Evolutionary conservation across 1,140 invertebrate genomes (phyloP).

Genomic region (Holcopasites calliopsidis): DNA sequence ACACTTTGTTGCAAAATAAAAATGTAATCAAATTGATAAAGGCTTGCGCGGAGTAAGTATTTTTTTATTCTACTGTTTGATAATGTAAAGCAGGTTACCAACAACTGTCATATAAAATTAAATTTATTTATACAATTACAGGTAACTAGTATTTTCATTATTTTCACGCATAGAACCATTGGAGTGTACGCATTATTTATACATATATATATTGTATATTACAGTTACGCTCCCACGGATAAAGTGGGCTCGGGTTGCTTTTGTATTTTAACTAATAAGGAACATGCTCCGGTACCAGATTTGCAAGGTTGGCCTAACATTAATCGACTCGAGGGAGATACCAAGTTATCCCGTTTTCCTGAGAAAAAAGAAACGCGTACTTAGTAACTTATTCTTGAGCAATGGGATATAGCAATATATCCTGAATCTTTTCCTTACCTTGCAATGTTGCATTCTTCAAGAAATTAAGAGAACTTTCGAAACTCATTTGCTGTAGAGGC

Average conservation of each 20-base stretch:
- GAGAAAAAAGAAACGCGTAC: conserved; percentile 61
- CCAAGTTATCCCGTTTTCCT: conserved; percentile 87
- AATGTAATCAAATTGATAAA: conserved; percentile 49
- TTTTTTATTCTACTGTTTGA: background rate
- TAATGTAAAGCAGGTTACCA: background rate
- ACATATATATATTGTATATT: no score
- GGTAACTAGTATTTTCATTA: conserved; percentile 15
- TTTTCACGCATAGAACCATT: background rate
- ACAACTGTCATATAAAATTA: background rate
- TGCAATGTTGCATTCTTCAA: conserved; percentile 89
- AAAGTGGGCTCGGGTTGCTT: conserved; percentile 31
- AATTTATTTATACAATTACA: conserved; percentile 31
- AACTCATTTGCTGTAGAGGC: conserved; percentile 98
- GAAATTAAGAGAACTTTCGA: conserved; percentile 95
- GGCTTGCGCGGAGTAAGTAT: conserved; percentile 7
- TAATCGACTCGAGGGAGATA: conserved; percentile 93
- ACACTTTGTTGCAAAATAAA: conserved; percentile 43
- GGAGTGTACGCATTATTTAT: background rate
- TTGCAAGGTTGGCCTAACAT: conserved; percentile 91
- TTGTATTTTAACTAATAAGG: conserved; percentile 63
- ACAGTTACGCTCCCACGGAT: background rate
- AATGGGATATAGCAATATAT: background rate
- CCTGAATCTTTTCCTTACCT: conserved; percentile 74
- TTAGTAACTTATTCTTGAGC: background rate
- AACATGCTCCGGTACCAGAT: conserved; percentile 92